Conservation (phyloP, 2,113 vertebrate species). For the Gymnocephalus cernua region DNA sequence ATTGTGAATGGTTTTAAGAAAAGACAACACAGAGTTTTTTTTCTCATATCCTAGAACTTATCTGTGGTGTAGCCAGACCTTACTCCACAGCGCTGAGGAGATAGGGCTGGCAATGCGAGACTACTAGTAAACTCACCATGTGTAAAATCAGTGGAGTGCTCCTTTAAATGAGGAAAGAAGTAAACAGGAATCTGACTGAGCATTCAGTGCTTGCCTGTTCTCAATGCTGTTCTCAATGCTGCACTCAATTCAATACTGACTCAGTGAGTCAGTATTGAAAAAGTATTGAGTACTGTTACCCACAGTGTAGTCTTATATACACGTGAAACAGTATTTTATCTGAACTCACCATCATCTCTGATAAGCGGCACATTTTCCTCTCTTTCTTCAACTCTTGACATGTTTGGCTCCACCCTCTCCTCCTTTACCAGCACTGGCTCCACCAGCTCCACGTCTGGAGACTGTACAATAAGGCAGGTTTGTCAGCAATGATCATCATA, state of each 20-base stretch:
- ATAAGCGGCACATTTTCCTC: conserved; percentile 64
- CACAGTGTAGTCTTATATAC: too few relatives aligned
- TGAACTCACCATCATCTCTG: conserved; percentile 77
- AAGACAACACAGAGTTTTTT: too few relatives aligned
- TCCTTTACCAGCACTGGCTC: conserved; percentile 76
- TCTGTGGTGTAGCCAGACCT: too few relatives aligned
- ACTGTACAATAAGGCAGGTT: conserved; percentile 53
- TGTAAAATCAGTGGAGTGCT: not conserved
- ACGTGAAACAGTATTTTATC: not conserved
- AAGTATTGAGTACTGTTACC: not conserved
- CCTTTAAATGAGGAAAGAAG: not conserved
- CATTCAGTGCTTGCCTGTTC: not conserved
- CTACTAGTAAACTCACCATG: not conserved
- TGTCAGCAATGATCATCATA: not conserved
- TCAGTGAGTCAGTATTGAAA: not conserved
- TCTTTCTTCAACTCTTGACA: conserved; percentile 8
- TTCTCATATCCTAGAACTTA: too few relatives aligned
- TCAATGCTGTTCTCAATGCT: not conserved
- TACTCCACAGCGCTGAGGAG: too few relatives aligned
- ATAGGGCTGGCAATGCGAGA: too few relatives aligned
- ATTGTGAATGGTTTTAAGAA: too few relatives aligned
- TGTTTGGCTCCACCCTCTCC: conserved; percentile 68
- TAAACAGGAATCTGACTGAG: not conserved
- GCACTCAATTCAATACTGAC: too few relatives aligned
- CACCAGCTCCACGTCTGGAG: conserved; percentile 73